Evolutionary conservation across 2,113 vertebrate genomes (phyloP).

Genomic region (Narcine bancroftii): DNA sequence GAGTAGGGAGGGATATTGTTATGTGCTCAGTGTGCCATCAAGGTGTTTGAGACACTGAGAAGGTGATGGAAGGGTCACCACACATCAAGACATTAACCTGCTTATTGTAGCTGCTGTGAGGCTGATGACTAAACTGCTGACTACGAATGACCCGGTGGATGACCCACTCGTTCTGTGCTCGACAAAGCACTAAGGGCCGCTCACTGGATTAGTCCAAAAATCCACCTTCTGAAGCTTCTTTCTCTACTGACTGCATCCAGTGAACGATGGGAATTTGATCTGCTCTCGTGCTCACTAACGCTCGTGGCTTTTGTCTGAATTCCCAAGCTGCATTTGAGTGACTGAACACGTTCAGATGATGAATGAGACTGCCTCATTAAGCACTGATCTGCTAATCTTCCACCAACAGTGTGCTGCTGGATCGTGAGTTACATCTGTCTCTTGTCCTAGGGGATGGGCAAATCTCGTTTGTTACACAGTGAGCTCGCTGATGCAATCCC

Average conservation of each 20-base stretch:
- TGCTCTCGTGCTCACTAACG: neutral
- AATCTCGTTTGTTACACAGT: neutral
- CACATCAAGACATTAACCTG: neutral
- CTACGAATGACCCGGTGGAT: neutral
- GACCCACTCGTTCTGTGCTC: neutral
- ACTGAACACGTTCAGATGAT: neutral
- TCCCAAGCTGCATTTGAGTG: conserved; percentile 1
- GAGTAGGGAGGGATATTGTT: too few relatives aligned
- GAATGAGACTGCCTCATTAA: conserved; percentile 31
- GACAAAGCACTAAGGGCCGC: neutral
- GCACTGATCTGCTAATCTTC: conserved; percentile 35
- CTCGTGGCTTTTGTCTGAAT: neutral
- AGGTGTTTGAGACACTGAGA: neutral
- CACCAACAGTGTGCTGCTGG: neutral
- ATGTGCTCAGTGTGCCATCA: too few relatives aligned
- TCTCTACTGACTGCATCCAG: neutral
- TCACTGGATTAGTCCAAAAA: neutral
- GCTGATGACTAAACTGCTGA: neutral
- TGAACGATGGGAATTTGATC: neutral
- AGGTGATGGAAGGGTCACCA: neutral
- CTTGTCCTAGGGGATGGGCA: neutral
- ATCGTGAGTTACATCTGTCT: conserved; percentile 22
- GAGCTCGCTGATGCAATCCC: neutral
- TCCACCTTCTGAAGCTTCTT: neutral
- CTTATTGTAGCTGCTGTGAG: neutral